These are phyloP conservation scores for Chymomyza costata DNA, from an alignment of 1,140 invertebrate species.

Conservation along the genomic window DNA sequence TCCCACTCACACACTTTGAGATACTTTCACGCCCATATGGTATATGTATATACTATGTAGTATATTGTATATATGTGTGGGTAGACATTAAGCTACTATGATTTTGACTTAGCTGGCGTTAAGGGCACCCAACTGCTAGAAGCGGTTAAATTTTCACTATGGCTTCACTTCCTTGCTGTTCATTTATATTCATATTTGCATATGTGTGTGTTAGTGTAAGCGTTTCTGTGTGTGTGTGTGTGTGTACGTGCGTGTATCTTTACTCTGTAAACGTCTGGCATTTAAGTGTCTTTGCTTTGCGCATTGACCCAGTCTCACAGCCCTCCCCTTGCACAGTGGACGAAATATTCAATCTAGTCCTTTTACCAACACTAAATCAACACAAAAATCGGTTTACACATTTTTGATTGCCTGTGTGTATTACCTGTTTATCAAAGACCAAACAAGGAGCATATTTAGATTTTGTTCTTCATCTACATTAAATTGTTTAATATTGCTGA, in stretches of 20 bases:
- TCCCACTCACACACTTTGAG: slow-evolving; percentile 7
- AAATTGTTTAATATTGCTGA: no score
- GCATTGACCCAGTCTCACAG: neutral
- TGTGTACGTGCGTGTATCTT: slow-evolving; percentile 15
- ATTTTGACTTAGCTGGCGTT: no score
- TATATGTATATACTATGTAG: no score
- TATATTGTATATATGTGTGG: no score
- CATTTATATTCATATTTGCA: slow-evolving; percentile 72
- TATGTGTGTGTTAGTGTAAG: slow-evolving; percentile 20
- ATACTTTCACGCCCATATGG: neutral
- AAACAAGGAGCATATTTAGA: no score
- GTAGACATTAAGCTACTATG: no score
- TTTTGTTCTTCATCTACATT: no score
- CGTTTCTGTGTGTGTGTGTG: slow-evolving; percentile 15
- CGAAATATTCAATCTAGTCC: slow-evolving; percentile 6
- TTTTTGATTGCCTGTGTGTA: slow-evolving; percentile 38
- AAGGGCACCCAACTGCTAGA: no score
- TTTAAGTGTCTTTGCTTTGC: slow-evolving; percentile 37
- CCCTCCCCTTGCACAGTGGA: neutral
- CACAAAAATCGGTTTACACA: no score
- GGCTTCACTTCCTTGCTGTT: slow-evolving; percentile 47
- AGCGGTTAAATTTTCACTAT: neutral
- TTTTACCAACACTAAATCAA: slow-evolving; percentile 15
- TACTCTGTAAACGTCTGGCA: no score
- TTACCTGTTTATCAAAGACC: no score